Evolutionary conservation across 1,140 invertebrate species (phyloP), one percentile per base, ranked within the genome.

Genomic region (Leptestheria dahalacensis): DNA sequence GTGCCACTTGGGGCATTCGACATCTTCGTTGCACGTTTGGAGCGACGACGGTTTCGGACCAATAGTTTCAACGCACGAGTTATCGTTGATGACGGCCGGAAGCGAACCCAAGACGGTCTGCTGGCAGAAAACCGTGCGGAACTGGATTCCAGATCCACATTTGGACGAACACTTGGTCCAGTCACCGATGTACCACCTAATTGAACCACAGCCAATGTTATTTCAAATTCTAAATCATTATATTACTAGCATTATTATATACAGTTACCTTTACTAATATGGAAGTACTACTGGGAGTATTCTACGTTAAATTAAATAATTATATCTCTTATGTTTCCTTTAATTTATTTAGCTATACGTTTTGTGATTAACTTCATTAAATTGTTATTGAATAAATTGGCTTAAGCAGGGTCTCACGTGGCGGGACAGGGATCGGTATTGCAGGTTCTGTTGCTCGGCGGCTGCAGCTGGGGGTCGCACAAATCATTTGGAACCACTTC

Each of bases 161-260:
- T 79, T 79, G 62, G 82, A 81, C 23, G 81, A 86, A 68, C 92
- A 97, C n/a, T 78, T 72, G 11, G 80, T 77, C 92, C 92, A 96
- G 1, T 83, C 79, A 23, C 82, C 80, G 28, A 80, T 77, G 29
- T 82, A 74, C 91, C 91, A 97, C 56, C 79, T 78, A 59, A 1
- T 15, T 10, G 18, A 10, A 59, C 9, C 6, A 24, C 25, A 1
- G 21, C 15, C 23, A 53, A 28, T 11, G n/a, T n/a, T n/a, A n/a
- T n/a, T n/a, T n/a, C n/a, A n/a, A n/a, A n/a, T n/a, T n/a, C n/a
- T n/a, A n/a, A n/a, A n/a, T n/a, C n/a, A n/a, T n/a, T n/a, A n/a
- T n/a, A n/a, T n/a, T n/a, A n/a, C n/a, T n/a, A n/a, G n/a, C n/a
- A n/a, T n/a, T n/a, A n/a, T n/a, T n/a, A n/a, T n/a, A n/a, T n/a